Conservation (phyloP, 2,113 vertebrate species). For the Gallinago media region DNA sequence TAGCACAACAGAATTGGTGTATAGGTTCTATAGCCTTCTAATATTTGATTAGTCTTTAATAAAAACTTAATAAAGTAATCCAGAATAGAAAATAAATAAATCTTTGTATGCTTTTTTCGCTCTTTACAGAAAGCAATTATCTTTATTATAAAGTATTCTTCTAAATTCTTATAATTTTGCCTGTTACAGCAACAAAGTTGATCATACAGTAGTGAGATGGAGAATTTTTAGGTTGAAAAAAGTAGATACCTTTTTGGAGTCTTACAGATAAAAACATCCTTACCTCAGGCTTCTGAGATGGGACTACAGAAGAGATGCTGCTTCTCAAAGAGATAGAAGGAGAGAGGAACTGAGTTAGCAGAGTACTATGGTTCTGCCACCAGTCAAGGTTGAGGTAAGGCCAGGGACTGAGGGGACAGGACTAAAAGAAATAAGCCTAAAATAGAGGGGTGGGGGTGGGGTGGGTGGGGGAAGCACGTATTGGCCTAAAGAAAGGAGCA, state of each 20-base stretch:
- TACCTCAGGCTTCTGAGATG: not conserved
- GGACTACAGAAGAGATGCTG: not conserved
- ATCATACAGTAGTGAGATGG: not conserved
- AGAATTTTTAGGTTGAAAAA: not conserved
- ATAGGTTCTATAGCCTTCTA: not conserved
- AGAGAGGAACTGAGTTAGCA: not conserved
- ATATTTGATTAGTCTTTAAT: not conserved
- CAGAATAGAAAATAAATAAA: not conserved
- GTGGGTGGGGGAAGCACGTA: not conserved
- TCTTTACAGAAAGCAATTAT: not conserved
- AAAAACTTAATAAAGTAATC: not conserved
- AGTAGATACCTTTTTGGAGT: not conserved
- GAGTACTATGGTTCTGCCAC: not conserved
- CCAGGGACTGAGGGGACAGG: not conserved
- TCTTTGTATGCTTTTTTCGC: rapidly evolving
- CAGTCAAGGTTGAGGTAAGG: not conserved
- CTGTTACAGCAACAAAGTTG: not conserved
- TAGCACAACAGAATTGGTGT: not conserved
- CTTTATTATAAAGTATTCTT: not conserved
- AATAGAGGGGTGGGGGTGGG: rapidly evolving
- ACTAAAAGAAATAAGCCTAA: not conserved
- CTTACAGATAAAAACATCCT: not conserved
- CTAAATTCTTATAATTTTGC: not conserved
- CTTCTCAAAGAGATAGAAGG: not conserved
- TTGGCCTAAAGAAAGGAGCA: not conserved